phyloP scores from a whole-genome alignment of 92 coral and sea anemone species.

The Scolanthus callimorphus region DNA sequence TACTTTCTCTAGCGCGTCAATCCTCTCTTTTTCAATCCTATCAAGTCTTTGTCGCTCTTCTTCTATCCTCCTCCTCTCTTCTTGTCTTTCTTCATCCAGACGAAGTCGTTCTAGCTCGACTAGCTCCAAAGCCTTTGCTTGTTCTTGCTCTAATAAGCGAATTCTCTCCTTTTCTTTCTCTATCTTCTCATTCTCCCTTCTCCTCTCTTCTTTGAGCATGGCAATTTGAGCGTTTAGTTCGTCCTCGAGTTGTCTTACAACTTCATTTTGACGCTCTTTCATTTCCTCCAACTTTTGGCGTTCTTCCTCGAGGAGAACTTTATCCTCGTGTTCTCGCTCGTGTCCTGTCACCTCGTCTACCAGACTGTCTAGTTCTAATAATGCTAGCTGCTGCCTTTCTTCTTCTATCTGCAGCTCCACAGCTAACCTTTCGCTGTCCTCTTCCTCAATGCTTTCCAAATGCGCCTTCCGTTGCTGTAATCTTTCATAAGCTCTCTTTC shows the following conservation, averaged over 20 bases:
- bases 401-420: slow-evolving; percentile 65
- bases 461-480: slow-evolving; percentile 49
- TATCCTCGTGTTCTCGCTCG: slow-evolving; percentile 66
- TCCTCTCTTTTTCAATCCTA: slow-evolving; percentile 69
- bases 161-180: slow-evolving; percentile 88
- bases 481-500: slow-evolving; percentile 44
- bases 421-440: slow-evolving; percentile 54
- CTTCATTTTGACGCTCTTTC: slow-evolving; percentile 85
- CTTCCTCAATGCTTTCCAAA: slow-evolving; percentile 62
- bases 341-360: slow-evolving; percentile 65
- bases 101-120: slow-evolving; percentile 79
- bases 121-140: slow-evolving; percentile 70
- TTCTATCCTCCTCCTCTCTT: slow-evolving; percentile 75
- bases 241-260: slow-evolving; percentile 78
- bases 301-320: slow-evolving; percentile 80
- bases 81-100: slow-evolving; percentile 80
- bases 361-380: slow-evolving; percentile 61
- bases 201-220: slow-evolving; percentile 88
- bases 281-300: slow-evolving; percentile 77
- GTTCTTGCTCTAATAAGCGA: slow-evolving; percentile 68
- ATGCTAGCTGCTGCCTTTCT: slow-evolving; percentile 69
- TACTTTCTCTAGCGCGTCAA: slow-evolving; percentile 85
- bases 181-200: slow-evolving; percentile 72
- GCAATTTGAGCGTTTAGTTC: slow-evolving; percentile 94
- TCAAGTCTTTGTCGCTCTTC: slow-evolving; percentile 74